A percentile compares a stretch with the other conserved stretches of the same genome.
Evolutionary conservation across 2,797 vertebrate species (phyloP).

Genomic region (Melanotaenia trifasciata): DNA sequence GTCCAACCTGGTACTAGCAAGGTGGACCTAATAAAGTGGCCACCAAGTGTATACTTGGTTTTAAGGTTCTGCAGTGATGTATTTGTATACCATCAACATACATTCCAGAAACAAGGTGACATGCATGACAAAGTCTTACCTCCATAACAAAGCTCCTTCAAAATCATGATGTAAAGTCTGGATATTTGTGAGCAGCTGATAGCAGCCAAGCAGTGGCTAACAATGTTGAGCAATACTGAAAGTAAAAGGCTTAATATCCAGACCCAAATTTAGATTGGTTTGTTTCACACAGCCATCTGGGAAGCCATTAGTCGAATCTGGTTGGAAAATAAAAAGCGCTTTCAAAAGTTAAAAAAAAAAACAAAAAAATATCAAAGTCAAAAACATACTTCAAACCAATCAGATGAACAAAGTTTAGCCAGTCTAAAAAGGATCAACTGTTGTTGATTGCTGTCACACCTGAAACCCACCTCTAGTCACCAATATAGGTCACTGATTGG

Average conservation of each 20-base stretch:
- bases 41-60: too few relatives aligned
- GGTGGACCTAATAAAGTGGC: too few relatives aligned
- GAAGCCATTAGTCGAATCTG: background rate
- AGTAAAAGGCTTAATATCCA: background rate
- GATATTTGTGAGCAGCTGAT: background rate
- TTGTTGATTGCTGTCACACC: background rate
- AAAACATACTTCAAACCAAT: background rate
- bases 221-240: background rate
- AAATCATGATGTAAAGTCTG: background rate
- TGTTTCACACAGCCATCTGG: background rate
- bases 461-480: background rate
- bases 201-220: background rate
- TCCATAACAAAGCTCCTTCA: background rate
- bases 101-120: background rate
- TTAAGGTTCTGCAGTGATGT: background rate
- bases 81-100: background rate
- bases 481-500: background rate
- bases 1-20: too few relatives aligned
- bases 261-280: background rate
- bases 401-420: background rate
- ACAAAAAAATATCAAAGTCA: background rate
- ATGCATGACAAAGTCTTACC: background rate
- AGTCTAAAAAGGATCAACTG: background rate
- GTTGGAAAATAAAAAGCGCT: background rate
- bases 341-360: background rate